Base-by-base conservation (phyloP, 92 coral and sea anemone species). In the Plumapathes pennacea region DNA sequence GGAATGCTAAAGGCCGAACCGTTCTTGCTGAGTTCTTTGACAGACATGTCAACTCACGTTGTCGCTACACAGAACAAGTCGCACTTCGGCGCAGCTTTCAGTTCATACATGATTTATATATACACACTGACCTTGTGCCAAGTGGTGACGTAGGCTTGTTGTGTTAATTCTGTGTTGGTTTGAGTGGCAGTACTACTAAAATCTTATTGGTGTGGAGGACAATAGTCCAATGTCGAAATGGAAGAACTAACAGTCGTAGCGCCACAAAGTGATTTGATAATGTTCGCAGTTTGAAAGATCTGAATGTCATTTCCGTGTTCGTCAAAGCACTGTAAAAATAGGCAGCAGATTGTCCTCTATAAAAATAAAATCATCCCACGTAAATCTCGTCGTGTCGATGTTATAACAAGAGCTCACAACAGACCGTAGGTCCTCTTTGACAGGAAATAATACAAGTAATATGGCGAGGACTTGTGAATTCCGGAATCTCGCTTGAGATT, bases 1-100 rank as follows among this genome's bases (percentile, higher is more conserved):
- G 96, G 96, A 37, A 87, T 87, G 33, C 89, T 57, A 40, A 87
- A 87, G 18, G 96, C 96, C 31, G 96, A 87, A n/a, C n/a, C n/a
- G 56, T 83, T 77, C 31, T 87, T 87, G 14, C 84, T 70, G 22
- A 87, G 77, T 15, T 87, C 96, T 61, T 83, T 83, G 25, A 83
- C 74, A 46, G 91, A 65, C 81, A 76, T 83, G 41, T 59, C 66
- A 54, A 22, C 57, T 18, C 24, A 44, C 46, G 13, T 52, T 37
- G 29, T 40, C 43, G 62, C 32, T 62, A 53, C 73, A 46, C 64
- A 22, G 39, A 28, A 66, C 53, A 66, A 51, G 31, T n/a, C 63
- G 30, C 23, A 26, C 30, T 31, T 50, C 51, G 25, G 62, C 50
- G 54, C 18, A 62, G 42, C 52, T 52, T 66, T 66, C 73, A 66